Percentiles rank a stretch among this genome's conserved stretches.
Conservation (phyloP, 1,140 invertebrate species). For the Pomphorhynchus laevis region DNA sequence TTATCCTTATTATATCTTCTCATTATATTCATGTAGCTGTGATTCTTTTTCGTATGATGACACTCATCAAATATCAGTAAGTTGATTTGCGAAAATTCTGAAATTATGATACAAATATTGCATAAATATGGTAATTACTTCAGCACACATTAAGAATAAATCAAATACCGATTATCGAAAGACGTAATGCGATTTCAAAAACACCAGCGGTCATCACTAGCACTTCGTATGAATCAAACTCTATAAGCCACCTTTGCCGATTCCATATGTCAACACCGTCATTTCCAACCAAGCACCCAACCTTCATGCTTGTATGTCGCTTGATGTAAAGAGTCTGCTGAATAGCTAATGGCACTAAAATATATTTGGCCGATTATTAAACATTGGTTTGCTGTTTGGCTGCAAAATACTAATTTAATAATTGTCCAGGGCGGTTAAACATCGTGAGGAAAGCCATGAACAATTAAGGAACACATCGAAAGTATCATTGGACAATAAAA, state of each 20-base stretch:
- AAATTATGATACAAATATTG: background rate
- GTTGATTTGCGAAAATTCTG: slow-evolving; percentile 2
- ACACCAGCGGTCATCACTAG: slow-evolving; percentile 50
- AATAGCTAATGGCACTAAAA: slow-evolving; percentile 32
- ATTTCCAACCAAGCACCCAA: slow-evolving; percentile 19
- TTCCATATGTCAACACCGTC: slow-evolving; percentile 16
- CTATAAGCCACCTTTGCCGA: slow-evolving; percentile 27
- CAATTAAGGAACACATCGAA: no score
- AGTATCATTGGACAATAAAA: no score
- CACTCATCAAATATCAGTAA: slow-evolving; percentile 9
- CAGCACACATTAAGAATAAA: background rate
- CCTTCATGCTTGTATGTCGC: slow-evolving; percentile 26
- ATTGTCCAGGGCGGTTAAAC: no score
- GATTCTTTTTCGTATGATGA: slow-evolving; percentile 3
- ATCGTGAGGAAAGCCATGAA: no score
- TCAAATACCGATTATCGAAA: slow-evolving; percentile 30
- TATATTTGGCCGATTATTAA: no score
- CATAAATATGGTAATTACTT: background rate
- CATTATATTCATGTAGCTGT: slow-evolving; percentile 4
- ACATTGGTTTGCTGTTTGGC: no score
- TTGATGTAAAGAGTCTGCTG: slow-evolving; percentile 36
- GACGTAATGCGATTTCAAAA: no score
- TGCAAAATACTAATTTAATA: no score
- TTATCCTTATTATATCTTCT: background rate
- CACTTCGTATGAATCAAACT: slow-evolving; percentile 28